Percentiles rank a stretch among this genome's conserved stretches.
These are phyloP conservation scores for Sabatieria punctata DNA, from an alignment of 2,888 invertebrate genomes.

Conservation along the genomic window DNA sequence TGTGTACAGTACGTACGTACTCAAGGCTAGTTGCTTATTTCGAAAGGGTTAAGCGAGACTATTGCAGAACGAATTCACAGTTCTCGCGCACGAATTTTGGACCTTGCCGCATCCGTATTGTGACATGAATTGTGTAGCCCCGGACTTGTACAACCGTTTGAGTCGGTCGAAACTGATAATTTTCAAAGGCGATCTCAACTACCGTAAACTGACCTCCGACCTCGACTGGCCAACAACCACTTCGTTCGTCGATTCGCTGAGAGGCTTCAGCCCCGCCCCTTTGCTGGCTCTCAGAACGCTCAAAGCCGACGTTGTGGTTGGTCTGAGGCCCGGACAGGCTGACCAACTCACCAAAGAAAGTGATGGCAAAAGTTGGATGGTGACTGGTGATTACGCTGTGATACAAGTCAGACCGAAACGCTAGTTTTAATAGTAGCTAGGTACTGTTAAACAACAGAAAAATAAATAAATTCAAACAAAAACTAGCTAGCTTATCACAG, in stretches of 20 bases:
- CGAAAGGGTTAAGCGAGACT: no score
- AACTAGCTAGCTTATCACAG: no score
- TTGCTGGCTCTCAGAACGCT: conserved; percentile 63
- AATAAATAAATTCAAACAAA: no score
- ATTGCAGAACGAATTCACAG: conserved; percentile 12
- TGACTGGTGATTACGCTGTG: conserved; percentile 62
- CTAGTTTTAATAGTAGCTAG: no score
- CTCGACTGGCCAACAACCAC: conserved; percentile 53
- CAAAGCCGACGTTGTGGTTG: conserved; percentile 73
- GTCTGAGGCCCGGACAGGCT: conserved; percentile 46
- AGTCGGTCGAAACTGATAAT: conserved; percentile 14
- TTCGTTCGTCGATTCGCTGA: conserved; percentile 39
- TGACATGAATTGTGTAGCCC: conserved; percentile 53
- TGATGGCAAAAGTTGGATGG: conserved; percentile 53
- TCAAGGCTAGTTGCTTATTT: no score
- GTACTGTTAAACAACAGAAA: no score
- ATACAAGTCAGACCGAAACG: no score
- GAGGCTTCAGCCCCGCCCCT: conserved; percentile 64
- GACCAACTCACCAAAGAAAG: conserved; percentile 33
- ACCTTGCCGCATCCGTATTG: conserved; percentile 61
- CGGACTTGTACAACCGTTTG: conserved; percentile 46
- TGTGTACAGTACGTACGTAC: not conserved
- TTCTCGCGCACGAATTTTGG: conserved; percentile 48
- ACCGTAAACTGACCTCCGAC: conserved; percentile 77
- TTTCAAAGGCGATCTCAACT: conserved; percentile 64